Conservation (phyloP, 1,140 invertebrate genomes). For the Galendromus occidentalis region DNA sequence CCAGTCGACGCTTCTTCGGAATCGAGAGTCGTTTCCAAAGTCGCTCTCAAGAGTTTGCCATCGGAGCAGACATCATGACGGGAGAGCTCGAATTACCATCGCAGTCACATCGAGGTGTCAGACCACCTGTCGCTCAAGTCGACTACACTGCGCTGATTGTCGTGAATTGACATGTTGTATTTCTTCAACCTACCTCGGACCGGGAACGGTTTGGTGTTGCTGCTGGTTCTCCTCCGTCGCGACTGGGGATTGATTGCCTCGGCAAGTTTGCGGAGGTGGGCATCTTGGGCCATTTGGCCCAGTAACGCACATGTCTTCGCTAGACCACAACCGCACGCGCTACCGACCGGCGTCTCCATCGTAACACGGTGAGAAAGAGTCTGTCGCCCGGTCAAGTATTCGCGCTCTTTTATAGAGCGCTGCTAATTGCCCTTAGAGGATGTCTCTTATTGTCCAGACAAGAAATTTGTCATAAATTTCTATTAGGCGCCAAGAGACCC, state of each 20-base stretch:
- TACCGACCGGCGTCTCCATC: background rate
- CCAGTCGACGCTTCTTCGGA: background rate
- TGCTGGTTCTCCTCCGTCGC: background rate
- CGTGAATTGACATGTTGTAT: background rate
- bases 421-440: background rate
- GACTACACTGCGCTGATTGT: background rate
- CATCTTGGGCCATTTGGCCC: constrained; percentile 7
- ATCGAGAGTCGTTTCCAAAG: background rate
- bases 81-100: background rate
- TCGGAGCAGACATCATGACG: background rate
- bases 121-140: background rate
- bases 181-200: background rate
- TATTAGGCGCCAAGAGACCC: background rate
- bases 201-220: constrained; percentile 2
- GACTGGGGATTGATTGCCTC: background rate
- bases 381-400: background rate
- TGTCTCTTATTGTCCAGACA: background rate
- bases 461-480: background rate
- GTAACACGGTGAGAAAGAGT: background rate
- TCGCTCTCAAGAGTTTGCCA: background rate
- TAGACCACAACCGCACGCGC: background rate
- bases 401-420: background rate
- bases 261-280: background rate
- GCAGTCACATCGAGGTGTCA: background rate
- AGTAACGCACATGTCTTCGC: background rate